Evolutionary conservation across 2,888 invertebrate genomes (phyloP), one percentile per base, ranked within the genome.

Genomic region (Acrocyrtus sp.): DNA sequence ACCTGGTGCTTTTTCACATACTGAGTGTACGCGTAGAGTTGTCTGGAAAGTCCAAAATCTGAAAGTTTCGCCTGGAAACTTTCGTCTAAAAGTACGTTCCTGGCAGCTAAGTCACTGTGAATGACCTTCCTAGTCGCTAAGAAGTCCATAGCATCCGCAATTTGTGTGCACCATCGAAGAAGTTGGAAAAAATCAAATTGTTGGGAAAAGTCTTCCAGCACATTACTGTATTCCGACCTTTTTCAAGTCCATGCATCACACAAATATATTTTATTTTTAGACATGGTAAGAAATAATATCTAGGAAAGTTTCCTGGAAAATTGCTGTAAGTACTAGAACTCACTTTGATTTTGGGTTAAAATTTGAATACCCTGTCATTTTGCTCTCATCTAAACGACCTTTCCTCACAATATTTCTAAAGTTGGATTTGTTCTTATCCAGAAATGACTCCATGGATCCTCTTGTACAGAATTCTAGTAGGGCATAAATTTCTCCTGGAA

Each of bases 141-240:
- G 50, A 48, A 67, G 41, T 66, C 67, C 73, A 73, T 73, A 15
- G 61, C 73, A 3, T 34, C 47, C 1, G 73, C 73, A 10, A 73
- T 50, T 29, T 61, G 27, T n/a, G 41, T 29, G 22, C 58, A 54
- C 73, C 73, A 73, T 24, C 24, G 12, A 4, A 67, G 10, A 1
- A 72, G 39, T 24, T 39, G 43, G n/a, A 22, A 39, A 15, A 57
- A 47, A 21, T 63, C 39, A 21, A 56, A 69, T n/a, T n/a, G n/a
- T n/a, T n/a, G n/a, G n/a, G n/a, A n/a, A n/a, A n/a, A n/a, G n/a
- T n/a, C n/a, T n/a, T n/a, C n/a, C n/a, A n/a, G n/a, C n/a, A n/a
- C n/a, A n/a, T n/a, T n/a, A n/a, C n/a, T n/a, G n/a, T n/a, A n/a
- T n/a, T n/a, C n/a, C n/a, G n/a, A n/a, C n/a, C n/a, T n/a, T n/a